Percentiles rank a stretch among this genome's conserved stretches.
Evolutionary conservation across 2,113 vertebrate species (phyloP).

Genomic region (Sceloporus undulatus): DNA sequence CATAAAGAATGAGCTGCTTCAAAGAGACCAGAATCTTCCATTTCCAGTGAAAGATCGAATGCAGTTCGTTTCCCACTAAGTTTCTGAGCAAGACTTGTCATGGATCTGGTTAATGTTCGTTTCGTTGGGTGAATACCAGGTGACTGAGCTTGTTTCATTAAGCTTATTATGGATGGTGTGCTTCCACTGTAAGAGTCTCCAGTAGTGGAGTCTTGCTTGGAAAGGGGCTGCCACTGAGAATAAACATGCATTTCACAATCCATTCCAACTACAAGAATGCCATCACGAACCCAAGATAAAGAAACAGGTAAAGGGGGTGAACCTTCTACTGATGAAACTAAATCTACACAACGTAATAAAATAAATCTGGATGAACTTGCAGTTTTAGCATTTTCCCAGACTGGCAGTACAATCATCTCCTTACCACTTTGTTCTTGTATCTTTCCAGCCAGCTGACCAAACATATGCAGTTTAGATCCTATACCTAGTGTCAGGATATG

Average conservation of each 20-base stretch:
- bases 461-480: constrained; percentile 95
- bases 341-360: constrained; percentile 87
- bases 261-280: constrained; percentile 97
- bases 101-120: constrained; percentile 88
- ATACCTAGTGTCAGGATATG: constrained; percentile 95
- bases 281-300: constrained; percentile 97
- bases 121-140: constrained; percentile 81
- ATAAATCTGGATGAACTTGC: constrained; percentile 84
- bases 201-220: constrained; percentile 73
- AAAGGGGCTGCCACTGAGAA: constrained; percentile 94
- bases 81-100: constrained; percentile 97
- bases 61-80: constrained; percentile 91
- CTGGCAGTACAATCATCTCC: constrained; percentile 75
- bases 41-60: constrained; percentile 87
- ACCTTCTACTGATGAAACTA: constrained; percentile 95
- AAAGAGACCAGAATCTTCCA: constrained; percentile 96
- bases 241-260: constrained; percentile 99
- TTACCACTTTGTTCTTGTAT: constrained; percentile 87
- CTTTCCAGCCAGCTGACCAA: constrained; percentile 88
- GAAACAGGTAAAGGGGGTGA: constrained; percentile 92
- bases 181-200: constrained; percentile 82
- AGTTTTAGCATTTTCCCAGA: constrained; percentile 76
- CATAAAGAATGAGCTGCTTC: constrained; percentile 94
- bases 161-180: constrained; percentile 82
- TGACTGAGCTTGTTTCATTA: constrained; percentile 86